These are phyloP conservation scores for Drosophila prosaltans DNA, from an alignment of 1,140 invertebrate genomes.

Conservation along the genomic window DNA sequence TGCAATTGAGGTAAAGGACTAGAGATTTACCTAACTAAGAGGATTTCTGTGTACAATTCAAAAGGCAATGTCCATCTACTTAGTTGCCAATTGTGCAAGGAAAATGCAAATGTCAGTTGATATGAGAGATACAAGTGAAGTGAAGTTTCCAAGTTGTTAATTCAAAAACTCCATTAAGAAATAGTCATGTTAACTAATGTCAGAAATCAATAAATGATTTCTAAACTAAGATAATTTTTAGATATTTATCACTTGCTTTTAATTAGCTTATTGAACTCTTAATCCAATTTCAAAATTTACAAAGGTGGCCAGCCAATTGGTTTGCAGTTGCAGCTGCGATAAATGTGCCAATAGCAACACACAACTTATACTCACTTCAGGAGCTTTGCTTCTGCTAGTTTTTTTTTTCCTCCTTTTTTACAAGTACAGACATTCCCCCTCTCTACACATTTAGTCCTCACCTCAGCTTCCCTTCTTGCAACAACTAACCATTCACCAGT, in stretches of 20 bases:
- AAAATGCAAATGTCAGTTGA: neutral
- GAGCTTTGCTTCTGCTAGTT: conserved; percentile 20
- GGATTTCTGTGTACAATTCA: neutral
- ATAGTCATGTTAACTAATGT: neutral
- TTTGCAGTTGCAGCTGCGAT: conserved; percentile 54
- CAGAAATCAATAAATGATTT: neutral
- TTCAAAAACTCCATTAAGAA: conserved; percentile 13
- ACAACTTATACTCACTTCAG: conserved; percentile 53
- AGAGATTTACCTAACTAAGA: neutral
- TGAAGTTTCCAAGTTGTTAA: neutral
- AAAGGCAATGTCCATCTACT: neutral
- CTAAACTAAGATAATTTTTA: conserved; percentile 3
- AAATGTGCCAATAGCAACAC: conserved; percentile 51
- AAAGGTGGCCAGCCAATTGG: conserved; percentile 51
- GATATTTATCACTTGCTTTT: conserved; percentile 50
- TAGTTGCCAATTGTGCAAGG: neutral
- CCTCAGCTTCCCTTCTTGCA: neutral
- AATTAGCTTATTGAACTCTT: conserved; percentile 74
- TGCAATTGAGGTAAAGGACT: neutral
- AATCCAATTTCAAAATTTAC: conserved; percentile 25
- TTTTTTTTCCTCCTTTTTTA: conserved; percentile 13
- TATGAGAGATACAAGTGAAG: neutral
- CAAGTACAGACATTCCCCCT: conserved; percentile 6
- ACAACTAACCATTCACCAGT: conserved; percentile 19
- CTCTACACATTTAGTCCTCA: conserved; percentile 1